phyloP scores from a whole-genome alignment of 2,113 vertebrate species.

The Cyanoramphus novaezelandiae region DNA sequence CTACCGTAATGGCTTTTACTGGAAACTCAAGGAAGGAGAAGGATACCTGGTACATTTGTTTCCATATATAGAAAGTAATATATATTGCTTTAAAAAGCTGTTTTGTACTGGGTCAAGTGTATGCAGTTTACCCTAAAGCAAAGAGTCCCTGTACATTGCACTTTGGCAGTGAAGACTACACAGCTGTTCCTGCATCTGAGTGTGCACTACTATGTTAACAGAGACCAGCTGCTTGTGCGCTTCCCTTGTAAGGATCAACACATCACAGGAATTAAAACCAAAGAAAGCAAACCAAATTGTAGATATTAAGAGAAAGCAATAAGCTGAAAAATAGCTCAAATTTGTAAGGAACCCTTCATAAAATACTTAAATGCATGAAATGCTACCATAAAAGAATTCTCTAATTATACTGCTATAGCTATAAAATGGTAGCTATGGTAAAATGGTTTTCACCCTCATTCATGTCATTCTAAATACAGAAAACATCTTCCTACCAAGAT shows the following conservation, averaged over 20 bases:
- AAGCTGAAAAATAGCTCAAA: not conserved
- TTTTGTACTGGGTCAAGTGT: not conserved
- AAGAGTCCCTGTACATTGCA: not conserved
- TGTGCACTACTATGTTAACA: fast-evolving
- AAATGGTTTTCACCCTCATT: not conserved
- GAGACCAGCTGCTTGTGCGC: not conserved
- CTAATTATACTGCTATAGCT: not conserved
- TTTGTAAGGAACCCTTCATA: not conserved
- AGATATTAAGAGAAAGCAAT: not conserved
- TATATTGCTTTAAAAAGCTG: not conserved
- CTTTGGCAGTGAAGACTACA: not conserved
- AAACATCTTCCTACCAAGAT: not conserved
- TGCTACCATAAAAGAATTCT: not conserved
- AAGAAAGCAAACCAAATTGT: not conserved
- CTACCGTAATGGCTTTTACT: not conserved
- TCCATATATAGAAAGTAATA: not conserved
- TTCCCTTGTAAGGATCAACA: not conserved
- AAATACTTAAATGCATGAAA: not conserved
- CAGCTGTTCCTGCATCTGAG: not conserved
- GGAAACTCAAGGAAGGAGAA: not conserved
- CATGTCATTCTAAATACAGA: not conserved
- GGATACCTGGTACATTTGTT: not conserved
- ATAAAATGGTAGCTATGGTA: not conserved
- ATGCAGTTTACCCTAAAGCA: not conserved
- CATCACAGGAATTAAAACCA: not conserved